Percentiles rank a stretch among this genome's conserved stretches.
Conservation (phyloP, 92 coral and sea anemone genomes). For the Parazoanthus swiftii region DNA sequence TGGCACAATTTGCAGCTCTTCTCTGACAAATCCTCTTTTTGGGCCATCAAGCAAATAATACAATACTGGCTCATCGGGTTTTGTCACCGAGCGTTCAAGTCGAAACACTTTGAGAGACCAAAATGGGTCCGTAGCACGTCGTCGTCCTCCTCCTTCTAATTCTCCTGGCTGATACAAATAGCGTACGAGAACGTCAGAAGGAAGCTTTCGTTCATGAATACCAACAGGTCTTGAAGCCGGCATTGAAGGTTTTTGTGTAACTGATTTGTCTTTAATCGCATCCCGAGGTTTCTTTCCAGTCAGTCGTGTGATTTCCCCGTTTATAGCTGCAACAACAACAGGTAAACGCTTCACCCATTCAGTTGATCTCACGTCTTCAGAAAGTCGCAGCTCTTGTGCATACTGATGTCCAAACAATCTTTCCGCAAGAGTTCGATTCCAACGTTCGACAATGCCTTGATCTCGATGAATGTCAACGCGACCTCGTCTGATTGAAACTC, state of each 20-base stretch:
- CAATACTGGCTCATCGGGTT: no score
- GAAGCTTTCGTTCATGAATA: neutral
- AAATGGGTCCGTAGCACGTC: no score
- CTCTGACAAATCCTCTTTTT: no score
- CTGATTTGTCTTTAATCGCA: conserved; percentile 35
- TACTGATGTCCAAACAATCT: conserved; percentile 43
- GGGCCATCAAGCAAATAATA: no score
- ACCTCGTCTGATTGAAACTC: neutral
- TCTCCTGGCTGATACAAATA: conserved; percentile 37
- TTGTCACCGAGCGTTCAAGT: no score
- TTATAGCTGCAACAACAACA: conserved; percentile 22
- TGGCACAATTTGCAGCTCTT: no score
- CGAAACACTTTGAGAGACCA: no score
- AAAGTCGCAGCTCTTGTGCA: conserved; percentile 41
- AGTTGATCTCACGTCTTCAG: conserved; percentile 16
- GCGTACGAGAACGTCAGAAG: neutral
- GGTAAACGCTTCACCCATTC: conserved; percentile 52
- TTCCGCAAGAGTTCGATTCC: conserved; percentile 40
- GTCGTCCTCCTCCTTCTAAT: neutral
- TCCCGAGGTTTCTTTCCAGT: conserved; percentile 11
- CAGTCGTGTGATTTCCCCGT: conserved; percentile 34
- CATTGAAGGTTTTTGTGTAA: conserved; percentile 25
- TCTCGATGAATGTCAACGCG: conserved; percentile 19
- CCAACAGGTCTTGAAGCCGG: conserved; percentile 10
- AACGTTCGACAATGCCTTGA: conserved; percentile 40